Evolutionary conservation across 2,888 invertebrate species (phyloP).

Genomic region (Apodemia mormo): DNA sequence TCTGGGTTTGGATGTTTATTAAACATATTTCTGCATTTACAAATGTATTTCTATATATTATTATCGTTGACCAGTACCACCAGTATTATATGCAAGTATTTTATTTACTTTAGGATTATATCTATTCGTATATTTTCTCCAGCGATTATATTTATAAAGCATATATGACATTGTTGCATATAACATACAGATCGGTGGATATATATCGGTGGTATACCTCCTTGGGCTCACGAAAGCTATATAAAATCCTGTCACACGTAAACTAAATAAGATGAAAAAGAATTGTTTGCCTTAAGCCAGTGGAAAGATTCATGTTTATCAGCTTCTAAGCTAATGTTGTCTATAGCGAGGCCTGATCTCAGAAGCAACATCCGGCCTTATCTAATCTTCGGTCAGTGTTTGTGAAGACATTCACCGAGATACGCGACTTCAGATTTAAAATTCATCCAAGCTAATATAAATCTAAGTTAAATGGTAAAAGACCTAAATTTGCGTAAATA

Average conservation of each 20-base stretch:
- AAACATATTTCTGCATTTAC: too few relatives aligned
- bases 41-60: too few relatives aligned
- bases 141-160: too few relatives aligned
- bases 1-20: too few relatives aligned
- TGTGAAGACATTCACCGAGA: conserved; percentile 64
- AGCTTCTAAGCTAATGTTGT: conserved; percentile 42
- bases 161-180: background rate
- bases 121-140: too few relatives aligned
- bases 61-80: too few relatives aligned
- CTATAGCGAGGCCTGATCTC: conserved; percentile 39
- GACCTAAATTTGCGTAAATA: conserved; percentile 20
- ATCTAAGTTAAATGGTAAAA: background rate
- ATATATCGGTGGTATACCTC: background rate
- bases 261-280: conserved; percentile 11
- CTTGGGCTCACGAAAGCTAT: background rate
- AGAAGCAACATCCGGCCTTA: conserved; percentile 71
- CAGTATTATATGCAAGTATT: too few relatives aligned
- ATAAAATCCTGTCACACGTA: conserved; percentile 11
- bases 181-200: background rate
- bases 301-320: conserved; percentile 35
- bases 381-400: conserved; percentile 80
- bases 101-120: too few relatives aligned
- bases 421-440: conserved; percentile 45
- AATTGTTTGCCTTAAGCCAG: conserved; percentile 14
- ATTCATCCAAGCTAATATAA: conserved; percentile 20